Conservation (phyloP, 2,797 vertebrate genomes). For the Galaxias olidus region DNA sequence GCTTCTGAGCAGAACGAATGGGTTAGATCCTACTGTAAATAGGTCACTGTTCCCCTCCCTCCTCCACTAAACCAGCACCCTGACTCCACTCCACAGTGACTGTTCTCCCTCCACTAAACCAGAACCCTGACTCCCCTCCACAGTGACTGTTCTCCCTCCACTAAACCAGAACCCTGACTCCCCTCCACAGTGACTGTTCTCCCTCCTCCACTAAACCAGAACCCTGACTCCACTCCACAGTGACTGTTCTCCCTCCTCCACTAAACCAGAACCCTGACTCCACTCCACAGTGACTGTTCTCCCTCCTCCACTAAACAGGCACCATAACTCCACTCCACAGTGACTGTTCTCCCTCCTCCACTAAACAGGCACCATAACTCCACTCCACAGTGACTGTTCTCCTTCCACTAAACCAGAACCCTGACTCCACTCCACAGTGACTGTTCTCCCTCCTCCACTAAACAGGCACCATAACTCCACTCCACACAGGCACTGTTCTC, state of each 20-base stretch:
- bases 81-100: conserved; percentile 61
- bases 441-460: too few species aligned
- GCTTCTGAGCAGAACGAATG: conserved; percentile 74
- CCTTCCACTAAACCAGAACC: too few species aligned
- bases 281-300: conserved; percentile 61
- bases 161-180: too few species aligned
- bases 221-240: conserved; percentile 26
- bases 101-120: too few species aligned
- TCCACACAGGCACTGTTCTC: too few species aligned
- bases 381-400: conserved; percentile 48
- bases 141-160: conserved; percentile 53
- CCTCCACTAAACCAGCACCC: too few species aligned
- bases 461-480: background rate
- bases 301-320: too few species aligned
- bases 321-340: conserved; percentile 54
- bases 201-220: too few species aligned
- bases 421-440: conserved; percentile 41
- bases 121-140: too few species aligned
- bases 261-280: too few species aligned
- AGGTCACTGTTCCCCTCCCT: conserved; percentile 58
- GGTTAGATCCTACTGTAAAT: conserved; percentile 72
- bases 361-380: conserved; percentile 34
- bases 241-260: conserved; percentile 46
- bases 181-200: conserved; percentile 61
- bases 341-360: conserved; percentile 57